Evolutionary conservation across 2,113 vertebrate genomes (phyloP), one percentile per base, ranked within the genome.

Genomic region (Cephalopterus ornatus): DNA sequence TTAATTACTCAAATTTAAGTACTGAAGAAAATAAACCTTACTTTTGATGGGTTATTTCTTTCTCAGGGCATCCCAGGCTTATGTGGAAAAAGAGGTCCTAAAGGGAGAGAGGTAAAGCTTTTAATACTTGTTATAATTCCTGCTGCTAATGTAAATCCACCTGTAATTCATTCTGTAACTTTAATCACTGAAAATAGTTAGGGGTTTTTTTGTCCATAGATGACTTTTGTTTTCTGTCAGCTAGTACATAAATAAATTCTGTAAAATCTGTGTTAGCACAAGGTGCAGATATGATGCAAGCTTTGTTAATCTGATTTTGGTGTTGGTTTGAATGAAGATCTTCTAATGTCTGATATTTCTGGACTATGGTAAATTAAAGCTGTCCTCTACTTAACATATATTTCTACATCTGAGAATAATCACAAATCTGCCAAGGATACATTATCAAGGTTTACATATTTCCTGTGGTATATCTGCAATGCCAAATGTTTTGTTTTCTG

Each of bases 81-180:
- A 42, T 93, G 84, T 95, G 99, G 99, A 93, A 99, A 98, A 97
- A 98, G 97, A 89, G 99, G 99, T 28, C 98, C 97, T 68, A 99
- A 99, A 97, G 99, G 99, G 88, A 98, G 98, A 98, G 98, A 98
- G 96, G 99, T 99, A 98, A 98, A 74, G 2, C 15, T 80, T 42
- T 27, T 88, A 41, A 41, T 11, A 30, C 22, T 68, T 65, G 4
- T 89, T 58, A 68, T 30, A 19, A 68, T 90, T 91, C 71, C 71
- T 86, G 11, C 63, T 67, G 47, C 28, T 21, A 28, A 2, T 76
- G 28, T 94, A 85, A 80, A 89, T 65, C 9, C 33, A 32, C 41
- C n/a, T 79, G 12, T 65, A 78, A 76, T 72, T 88, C 33, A 41
- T 4, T 87, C 14, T 33, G 20, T 88, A 32, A 47, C 66, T 93